Evolutionary conservation across 2,113 vertebrate genomes (phyloP).

Genomic region (Pituophis catenifer): DNA sequence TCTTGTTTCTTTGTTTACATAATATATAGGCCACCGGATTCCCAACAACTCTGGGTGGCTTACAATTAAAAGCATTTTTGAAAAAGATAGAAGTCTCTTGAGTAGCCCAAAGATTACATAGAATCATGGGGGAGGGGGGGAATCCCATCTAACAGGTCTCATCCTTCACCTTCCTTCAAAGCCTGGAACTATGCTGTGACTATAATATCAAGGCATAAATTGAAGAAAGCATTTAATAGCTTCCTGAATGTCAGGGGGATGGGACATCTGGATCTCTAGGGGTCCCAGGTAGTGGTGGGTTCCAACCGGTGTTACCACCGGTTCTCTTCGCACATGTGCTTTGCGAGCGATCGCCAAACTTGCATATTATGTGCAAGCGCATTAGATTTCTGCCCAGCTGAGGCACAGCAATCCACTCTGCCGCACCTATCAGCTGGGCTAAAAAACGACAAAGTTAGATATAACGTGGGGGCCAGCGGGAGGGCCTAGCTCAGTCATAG

Average conservation of each 20-base stretch:
- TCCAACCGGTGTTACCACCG: too few species aligned
- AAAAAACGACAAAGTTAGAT: too few species aligned
- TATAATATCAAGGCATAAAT: background rate
- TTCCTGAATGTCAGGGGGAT: background rate
- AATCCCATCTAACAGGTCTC: background rate
- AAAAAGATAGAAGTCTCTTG: background rate
- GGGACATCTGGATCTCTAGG: background rate
- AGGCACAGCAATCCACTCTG: too few species aligned
- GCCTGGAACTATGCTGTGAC: background rate
- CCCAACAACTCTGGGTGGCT: background rate
- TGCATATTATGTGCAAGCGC: too few species aligned
- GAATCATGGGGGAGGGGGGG: rapidly evolving
- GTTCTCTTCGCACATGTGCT: too few species aligned
- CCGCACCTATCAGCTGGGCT: too few species aligned
- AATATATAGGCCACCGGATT: background rate
- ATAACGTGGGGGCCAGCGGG: rapidly evolving
- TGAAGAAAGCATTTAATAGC: background rate
- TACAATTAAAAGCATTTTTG: background rate
- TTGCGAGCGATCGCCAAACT: too few species aligned
- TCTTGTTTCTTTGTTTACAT: background rate
- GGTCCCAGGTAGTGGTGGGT: background rate
- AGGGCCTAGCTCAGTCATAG: too few species aligned
- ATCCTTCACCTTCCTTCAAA: background rate
- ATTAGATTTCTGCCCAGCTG: too few species aligned
- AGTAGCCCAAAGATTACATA: background rate